These are phyloP conservation scores for Drepana arcuata DNA, from an alignment of 1,140 invertebrate genomes.

Conservation along the genomic window DNA sequence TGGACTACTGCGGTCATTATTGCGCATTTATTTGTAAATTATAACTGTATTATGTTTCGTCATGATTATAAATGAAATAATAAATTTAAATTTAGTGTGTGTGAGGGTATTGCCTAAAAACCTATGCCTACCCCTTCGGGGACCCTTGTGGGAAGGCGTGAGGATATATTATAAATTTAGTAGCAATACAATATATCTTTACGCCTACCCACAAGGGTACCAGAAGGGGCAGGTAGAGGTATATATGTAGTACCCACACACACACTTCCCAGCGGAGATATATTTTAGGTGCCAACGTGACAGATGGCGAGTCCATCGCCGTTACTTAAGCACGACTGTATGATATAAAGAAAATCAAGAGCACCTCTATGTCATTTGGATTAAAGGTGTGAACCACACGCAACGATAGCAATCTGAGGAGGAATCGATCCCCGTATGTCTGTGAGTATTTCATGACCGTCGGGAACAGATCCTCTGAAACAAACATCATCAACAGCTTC, in stretches of 20 bases:
- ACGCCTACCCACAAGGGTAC: too few relatives aligned
- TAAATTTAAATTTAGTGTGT: too few relatives aligned
- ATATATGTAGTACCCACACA: background rate
- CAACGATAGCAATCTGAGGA: background rate
- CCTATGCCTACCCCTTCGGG: too few relatives aligned
- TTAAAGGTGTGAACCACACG: constrained; percentile 1
- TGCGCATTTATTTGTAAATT: too few relatives aligned
- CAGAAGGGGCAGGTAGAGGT: too few relatives aligned
- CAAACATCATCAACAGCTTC: background rate
- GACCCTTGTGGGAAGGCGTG: too few relatives aligned
- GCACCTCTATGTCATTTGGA: constrained; percentile 8
- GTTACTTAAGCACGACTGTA: too few relatives aligned
- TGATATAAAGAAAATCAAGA: background rate
- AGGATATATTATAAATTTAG: background rate
- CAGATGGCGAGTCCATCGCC: background rate
- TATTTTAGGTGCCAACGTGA: background rate
- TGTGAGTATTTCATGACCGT: constrained; percentile 3
- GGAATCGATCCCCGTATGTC: constrained; percentile 8
- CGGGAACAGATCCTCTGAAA: constrained; percentile 18
- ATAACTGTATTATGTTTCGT: too few relatives aligned
- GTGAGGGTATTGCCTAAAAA: too few relatives aligned
- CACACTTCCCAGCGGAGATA: background rate
- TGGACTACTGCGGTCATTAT: too few relatives aligned
- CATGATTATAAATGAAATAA: too few relatives aligned
- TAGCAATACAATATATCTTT: background rate